Conservation (phyloP, 35 echinoderm and acorn worm genomes). For the Ptychodera flava region DNA sequence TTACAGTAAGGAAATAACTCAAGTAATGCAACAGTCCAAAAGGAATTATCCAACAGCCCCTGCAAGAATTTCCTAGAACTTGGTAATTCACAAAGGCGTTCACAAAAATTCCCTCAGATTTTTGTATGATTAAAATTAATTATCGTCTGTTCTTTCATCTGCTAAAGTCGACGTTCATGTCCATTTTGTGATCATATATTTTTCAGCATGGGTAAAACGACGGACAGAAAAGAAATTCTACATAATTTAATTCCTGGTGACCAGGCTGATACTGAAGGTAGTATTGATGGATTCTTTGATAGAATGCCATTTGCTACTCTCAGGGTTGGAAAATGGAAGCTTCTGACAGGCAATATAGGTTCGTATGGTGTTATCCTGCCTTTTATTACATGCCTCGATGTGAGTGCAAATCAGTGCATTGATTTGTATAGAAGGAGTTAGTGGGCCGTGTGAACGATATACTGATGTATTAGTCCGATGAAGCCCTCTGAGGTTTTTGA, state of each 20-base stretch:
- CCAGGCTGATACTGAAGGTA: neutral
- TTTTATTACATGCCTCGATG: neutral
- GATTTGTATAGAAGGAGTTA: neutral
- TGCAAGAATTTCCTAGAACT: too few relatives aligned
- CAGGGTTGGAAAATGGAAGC: conserved; percentile 70
- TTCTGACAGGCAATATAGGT: conserved; percentile 69
- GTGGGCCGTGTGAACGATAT: neutral
- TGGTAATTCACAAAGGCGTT: too few relatives aligned
- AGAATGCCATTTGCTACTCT: conserved; percentile 27
- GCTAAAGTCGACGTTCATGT: too few relatives aligned
- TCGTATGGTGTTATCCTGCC: neutral
- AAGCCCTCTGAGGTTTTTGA: too few relatives aligned
- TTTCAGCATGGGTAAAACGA: neutral
- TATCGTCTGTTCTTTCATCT: too few relatives aligned
- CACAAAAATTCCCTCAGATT: too few relatives aligned
- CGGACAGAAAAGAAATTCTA: neutral
- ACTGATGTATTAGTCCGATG: neutral
- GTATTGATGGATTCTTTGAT: neutral
- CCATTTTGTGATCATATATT: too few relatives aligned
- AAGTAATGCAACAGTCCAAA: too few relatives aligned
- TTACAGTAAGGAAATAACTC: too few relatives aligned
- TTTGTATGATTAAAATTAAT: too few relatives aligned
- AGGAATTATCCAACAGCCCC: too few relatives aligned
- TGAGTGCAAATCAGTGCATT: neutral
- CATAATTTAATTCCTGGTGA: neutral